Percentiles rank a stretch among this genome's conserved stretches.
These are phyloP conservation scores for Thamnophis sirtalis DNA, from an alignment of 2,113 vertebrate genomes.

Conservation along the genomic window DNA sequence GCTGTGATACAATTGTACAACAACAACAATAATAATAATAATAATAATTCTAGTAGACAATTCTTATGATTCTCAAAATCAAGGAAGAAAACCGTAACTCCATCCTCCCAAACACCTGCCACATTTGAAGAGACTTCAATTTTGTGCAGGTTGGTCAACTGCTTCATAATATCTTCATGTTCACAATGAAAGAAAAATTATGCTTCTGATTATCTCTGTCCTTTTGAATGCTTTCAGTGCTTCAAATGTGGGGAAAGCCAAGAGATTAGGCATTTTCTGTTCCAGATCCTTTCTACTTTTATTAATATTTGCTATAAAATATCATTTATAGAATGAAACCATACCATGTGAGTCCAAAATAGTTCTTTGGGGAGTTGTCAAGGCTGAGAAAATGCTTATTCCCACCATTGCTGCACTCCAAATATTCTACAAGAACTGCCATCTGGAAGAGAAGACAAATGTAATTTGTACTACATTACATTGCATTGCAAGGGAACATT, in stretches of 20 bases:
- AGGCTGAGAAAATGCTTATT: constrained; percentile 1
- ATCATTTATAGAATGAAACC: constrained; percentile 38
- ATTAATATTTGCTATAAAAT: constrained; percentile 43
- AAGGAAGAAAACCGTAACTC: neutral
- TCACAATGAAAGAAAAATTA: neutral
- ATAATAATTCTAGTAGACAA: neutral
- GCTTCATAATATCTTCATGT: neutral
- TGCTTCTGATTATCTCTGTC: neutral
- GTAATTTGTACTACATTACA: neutral
- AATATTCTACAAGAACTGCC: neutral
- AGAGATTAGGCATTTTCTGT: neutral
- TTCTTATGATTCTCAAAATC: neutral
- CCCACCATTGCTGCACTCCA: neutral
- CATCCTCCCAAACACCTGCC: neutral
- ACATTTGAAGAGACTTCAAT: neutral
- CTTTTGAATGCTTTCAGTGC: constrained; percentile 28
- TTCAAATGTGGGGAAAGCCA: constrained; percentile 13
- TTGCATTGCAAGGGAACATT: neutral
- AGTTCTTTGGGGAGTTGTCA: fast-evolving
- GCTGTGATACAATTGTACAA: no score
- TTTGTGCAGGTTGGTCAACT: neutral
- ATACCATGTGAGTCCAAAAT: constrained; percentile 26
- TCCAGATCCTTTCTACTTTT: constrained; percentile 49
- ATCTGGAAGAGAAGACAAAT: neutral
- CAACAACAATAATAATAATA: no score